These are phyloP conservation scores for Pachyramphus minor DNA, from an alignment of 2,113 vertebrate species.

Conservation along the genomic window DNA sequence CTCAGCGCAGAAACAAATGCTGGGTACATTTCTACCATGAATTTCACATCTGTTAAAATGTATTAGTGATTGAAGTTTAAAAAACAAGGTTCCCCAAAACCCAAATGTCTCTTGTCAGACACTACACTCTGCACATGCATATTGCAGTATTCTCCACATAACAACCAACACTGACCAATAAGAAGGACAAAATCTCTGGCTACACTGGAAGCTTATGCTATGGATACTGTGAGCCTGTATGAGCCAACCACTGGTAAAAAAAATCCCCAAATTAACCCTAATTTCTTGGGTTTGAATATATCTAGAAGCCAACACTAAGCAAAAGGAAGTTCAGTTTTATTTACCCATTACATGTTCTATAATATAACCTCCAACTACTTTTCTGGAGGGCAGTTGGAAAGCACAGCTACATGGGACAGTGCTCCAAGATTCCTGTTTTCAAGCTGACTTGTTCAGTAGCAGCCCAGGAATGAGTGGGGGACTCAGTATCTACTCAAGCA, in stretches of 20 bases:
- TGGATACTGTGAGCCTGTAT: not conserved
- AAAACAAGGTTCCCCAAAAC: not conserved
- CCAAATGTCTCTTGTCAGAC: not conserved
- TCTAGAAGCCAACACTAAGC: not conserved
- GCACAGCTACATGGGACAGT: not conserved
- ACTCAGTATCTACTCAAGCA: accelerated
- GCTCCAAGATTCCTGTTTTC: not conserved
- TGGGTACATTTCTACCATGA: not conserved
- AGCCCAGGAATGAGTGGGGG: not conserved
- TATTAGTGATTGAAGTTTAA: not conserved
- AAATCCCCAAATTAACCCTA: not conserved
- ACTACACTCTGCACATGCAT: not conserved
- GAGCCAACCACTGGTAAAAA: not conserved
- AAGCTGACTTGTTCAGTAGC: not conserved
- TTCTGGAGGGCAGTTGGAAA: not conserved
- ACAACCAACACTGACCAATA: not conserved
- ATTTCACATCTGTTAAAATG: not conserved
- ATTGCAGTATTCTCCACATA: not conserved
- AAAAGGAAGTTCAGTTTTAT: not conserved
- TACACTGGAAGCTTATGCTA: not conserved
- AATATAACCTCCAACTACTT: not conserved
- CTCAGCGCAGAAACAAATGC: not conserved
- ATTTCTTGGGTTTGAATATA: not conserved
- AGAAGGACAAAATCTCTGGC: not conserved
- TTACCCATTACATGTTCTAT: not conserved